These are phyloP conservation scores for Hyaena hyaena DNA, from an alignment of 2,113 vertebrate genomes.

Conservation along the genomic window DNA sequence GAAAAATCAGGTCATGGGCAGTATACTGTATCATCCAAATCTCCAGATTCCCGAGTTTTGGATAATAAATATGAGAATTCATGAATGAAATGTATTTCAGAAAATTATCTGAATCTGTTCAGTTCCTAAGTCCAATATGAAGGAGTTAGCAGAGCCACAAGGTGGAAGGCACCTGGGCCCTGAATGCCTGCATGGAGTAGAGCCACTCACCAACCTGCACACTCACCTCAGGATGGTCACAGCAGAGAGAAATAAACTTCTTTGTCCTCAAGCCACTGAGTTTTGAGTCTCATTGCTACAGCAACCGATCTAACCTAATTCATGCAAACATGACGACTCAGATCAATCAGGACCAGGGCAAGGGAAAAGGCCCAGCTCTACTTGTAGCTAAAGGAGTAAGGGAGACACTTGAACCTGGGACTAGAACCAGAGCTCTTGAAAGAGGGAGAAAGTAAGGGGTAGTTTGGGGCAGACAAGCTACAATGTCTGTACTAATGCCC, in stretches of 20 bases:
- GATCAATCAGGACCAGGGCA: too few relatives aligned
- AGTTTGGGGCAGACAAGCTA: neutral
- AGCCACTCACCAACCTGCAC: neutral
- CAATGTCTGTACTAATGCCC: too few relatives aligned
- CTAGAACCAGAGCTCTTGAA: neutral
- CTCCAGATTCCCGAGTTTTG: neutral
- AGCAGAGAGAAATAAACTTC: neutral
- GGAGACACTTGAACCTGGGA: neutral
- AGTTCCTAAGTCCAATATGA: neutral
- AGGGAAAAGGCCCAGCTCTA: neutral
- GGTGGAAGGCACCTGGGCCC: neutral
- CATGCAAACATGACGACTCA: neutral
- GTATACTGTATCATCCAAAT: neutral
- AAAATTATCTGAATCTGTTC: neutral
- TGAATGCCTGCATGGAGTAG: neutral
- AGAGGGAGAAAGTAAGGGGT: neutral
- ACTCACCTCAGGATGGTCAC: neutral
- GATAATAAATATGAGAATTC: neutral
- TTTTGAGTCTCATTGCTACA: neutral
- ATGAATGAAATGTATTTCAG: neutral
- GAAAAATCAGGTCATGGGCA: neutral
- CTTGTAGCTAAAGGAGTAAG: neutral
- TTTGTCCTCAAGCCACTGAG: neutral
- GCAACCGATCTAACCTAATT: neutral
- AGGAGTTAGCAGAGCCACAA: neutral